A percentile compares a stretch with the other conserved stretches of the same genome.
phyloP scores from a whole-genome alignment of 30 jellyfish, hydroid and myxozoan genomes.

The Clytia hemisphaerica region DNA sequence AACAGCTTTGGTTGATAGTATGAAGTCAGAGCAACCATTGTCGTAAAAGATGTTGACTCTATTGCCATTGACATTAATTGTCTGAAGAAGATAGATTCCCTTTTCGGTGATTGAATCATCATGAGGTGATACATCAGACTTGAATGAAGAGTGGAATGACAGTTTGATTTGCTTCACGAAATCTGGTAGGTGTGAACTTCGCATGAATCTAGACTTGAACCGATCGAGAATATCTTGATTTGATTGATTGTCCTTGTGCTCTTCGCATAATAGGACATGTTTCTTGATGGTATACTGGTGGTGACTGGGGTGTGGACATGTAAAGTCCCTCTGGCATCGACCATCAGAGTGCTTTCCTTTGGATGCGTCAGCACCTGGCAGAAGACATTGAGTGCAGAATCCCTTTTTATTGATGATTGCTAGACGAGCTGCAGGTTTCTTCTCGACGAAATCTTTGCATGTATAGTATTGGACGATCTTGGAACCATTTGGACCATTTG shows the following conservation, averaged over 20 bases:
- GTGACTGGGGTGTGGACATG: too few relatives aligned
- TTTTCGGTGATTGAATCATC: too few relatives aligned
- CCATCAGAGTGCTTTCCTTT: conserved; percentile 2
- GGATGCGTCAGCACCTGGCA: not conserved
- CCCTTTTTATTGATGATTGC: conserved; percentile 6
- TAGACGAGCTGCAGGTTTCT: conserved; percentile 5
- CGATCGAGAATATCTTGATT: conserved; percentile 3
- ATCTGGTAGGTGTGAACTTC: not conserved
- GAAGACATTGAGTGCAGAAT: conserved; percentile 7
- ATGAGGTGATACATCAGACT: too few relatives aligned
- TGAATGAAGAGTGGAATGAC: too few relatives aligned
- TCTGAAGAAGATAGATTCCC: conserved; percentile 9
- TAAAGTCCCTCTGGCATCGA: conserved; percentile 6
- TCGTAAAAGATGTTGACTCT: not conserved
- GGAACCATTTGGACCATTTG: conserved; percentile 3
- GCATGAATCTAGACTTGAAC: not conserved
- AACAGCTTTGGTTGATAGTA: not conserved
- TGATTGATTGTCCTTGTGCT: not conserved
- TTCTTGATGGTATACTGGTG: too few relatives aligned
- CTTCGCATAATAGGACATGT: conserved; percentile 10
- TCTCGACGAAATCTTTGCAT: not conserved
- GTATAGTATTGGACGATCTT: conserved; percentile 5
- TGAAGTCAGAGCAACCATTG: not conserved
- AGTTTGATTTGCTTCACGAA: too few relatives aligned
- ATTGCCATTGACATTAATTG: too few relatives aligned